Conservation (phyloP, 1,140 invertebrate genomes). For the Drosophila oshimai region DNA sequence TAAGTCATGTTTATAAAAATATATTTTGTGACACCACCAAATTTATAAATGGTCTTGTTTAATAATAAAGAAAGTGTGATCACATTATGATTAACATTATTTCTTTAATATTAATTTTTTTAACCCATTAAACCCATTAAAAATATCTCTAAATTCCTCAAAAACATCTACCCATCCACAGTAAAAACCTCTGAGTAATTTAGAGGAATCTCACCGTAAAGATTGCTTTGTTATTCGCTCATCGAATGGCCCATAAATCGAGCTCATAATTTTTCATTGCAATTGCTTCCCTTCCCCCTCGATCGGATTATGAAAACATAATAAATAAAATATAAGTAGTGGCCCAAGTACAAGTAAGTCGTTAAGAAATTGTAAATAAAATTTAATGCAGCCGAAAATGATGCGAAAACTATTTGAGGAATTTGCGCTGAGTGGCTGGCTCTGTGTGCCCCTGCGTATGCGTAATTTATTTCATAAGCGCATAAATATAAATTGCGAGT, state of each 20-base stretch:
- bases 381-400: slow-evolving; percentile 77
- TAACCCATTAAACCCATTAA: no score
- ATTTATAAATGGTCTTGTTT: no score
- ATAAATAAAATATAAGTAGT: slow-evolving; percentile 75
- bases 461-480: slow-evolving; percentile 75
- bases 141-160: no score
- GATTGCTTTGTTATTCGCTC: slow-evolving; percentile 59
- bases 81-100: no score
- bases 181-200: background rate
- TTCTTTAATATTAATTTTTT: no score
- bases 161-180: no score
- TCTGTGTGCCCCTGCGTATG: slow-evolving; percentile 41
- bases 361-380: slow-evolving; percentile 70
- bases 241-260: slow-evolving; percentile 62
- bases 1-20: no score
- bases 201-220: slow-evolving; percentile 9
- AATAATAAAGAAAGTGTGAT: no score
- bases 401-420: slow-evolving; percentile 73
- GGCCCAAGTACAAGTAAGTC: slow-evolving; percentile 54
- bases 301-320: slow-evolving; percentile 45
- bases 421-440: slow-evolving; percentile 23
- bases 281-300: background rate
- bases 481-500: slow-evolving; percentile 67
- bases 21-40: no score
- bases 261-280: slow-evolving; percentile 72